Conservation (phyloP, 2,888 invertebrate genomes). For the Trachelus stipa region DNA sequence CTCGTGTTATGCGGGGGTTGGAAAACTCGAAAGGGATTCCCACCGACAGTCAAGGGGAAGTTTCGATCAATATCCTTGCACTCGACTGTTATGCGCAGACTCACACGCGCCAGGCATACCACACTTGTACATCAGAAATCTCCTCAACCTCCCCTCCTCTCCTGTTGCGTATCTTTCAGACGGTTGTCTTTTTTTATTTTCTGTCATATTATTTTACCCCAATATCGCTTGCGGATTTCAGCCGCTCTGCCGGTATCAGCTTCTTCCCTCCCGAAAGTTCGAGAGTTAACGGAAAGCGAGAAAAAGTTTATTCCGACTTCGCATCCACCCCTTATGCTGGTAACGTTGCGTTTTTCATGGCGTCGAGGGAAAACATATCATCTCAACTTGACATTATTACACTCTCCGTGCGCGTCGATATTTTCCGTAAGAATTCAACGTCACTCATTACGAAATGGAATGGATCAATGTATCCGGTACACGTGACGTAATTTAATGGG, state of each 20-base stretch:
- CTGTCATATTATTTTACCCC: not conserved
- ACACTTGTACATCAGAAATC: not conserved
- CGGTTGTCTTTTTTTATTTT: not conserved
- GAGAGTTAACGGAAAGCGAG: not conserved
- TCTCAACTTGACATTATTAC: not conserved
- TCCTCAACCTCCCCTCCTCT: not conserved
- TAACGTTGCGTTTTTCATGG: not conserved
- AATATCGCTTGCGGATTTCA: not conserved
- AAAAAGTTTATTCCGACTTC: not conserved
- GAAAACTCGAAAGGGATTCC: not conserved
- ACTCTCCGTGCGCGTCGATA: not conserved
- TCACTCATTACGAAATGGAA: not conserved
- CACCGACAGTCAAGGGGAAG: slow-evolving; percentile 6
- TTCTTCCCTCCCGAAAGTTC: not conserved
- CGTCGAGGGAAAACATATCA: not conserved
- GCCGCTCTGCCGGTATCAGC: not conserved
- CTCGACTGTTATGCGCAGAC: slow-evolving; percentile 52
- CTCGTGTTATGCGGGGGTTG: not conserved
- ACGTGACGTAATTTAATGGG: not conserved
- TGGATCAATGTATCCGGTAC: not conserved
- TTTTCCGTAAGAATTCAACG: not conserved
- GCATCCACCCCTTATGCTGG: not conserved
- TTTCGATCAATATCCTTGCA: slow-evolving; percentile 61
- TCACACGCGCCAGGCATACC: not conserved
- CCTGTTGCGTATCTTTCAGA: not conserved